Evolutionary conservation across 2,797 vertebrate genomes (phyloP), one percentile per base, ranked within the genome.

Genomic region (Neostethus bicornis): DNA sequence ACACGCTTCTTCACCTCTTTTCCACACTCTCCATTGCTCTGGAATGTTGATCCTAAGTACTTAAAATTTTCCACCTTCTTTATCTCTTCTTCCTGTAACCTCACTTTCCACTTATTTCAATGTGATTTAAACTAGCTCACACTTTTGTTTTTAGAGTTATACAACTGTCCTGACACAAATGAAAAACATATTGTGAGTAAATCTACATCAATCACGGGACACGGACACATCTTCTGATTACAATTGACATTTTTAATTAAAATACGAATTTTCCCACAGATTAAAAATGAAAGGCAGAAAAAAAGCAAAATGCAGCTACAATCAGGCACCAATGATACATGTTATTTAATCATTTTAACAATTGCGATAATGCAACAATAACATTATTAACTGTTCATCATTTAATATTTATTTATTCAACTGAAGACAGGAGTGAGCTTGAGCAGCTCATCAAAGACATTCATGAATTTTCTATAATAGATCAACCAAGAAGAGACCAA

Each of bases 241-340:
- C 71, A n/a, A n/a, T n/a, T n/a, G n/a, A n/a, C n/a, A 87, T 84
- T 91, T 92, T 92, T 92, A 92, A 90, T 92, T 92, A 91, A 92
- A 93, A 92, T 92, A 92, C 85, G 87, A 90, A 91, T 92, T 92
- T 91, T 90, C 90, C 87, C 89, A 92, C 91, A 91, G 89, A 91
- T 90, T 92, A 92, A 91, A 92, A 92, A 93, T 88, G 86, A 91
- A 89, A 88, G 86, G 90, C 89, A 90, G 89, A 91, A 87, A 91
- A 87, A 90, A 91, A 89, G 88, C 86, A 88, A 89, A 90, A 91
- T 89, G 89, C 90, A 91, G 92, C 91, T 92, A 93, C 91, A 92
- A 71, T 92, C 89, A 92, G 90, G 91, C 90, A 93, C 92, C 91
- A 90, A 91, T 91, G 88, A 91, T 91, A 92, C 86, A 89, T 90